Conservation (phyloP, 1,140 invertebrate genomes). For the Aradophagus sp. region DNA sequence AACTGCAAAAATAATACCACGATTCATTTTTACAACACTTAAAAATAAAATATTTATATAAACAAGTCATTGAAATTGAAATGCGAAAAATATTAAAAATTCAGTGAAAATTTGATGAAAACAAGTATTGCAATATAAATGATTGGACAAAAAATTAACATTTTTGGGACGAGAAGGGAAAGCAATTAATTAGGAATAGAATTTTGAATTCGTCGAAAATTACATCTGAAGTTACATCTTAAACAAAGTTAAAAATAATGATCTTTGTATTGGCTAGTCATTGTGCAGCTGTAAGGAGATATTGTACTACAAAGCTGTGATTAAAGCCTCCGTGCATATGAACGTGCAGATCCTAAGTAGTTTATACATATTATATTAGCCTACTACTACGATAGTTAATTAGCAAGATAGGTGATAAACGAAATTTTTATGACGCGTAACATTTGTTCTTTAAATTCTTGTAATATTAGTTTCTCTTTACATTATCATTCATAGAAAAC, state of each 20-base stretch:
- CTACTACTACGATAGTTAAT: slow-evolving; percentile 55
- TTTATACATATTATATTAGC: slow-evolving; percentile 60
- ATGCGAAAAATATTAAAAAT: no score
- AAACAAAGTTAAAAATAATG: slow-evolving; percentile 68
- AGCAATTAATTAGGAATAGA: slow-evolving; percentile 30
- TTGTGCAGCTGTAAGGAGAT: slow-evolving; percentile 70
- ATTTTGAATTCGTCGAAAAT: no score
- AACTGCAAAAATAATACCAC: slow-evolving; percentile 5
- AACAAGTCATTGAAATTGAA: no score
- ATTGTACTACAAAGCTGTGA: slow-evolving; percentile 72
- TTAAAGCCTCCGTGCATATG: slow-evolving; percentile 73
- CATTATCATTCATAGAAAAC: slow-evolving; percentile 22
- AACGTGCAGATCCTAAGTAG: slow-evolving; percentile 68
- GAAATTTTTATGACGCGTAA: slow-evolving; percentile 46
- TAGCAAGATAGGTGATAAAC: slow-evolving; percentile 49
- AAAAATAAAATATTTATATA: no score
- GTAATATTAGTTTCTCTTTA: slow-evolving; percentile 23
- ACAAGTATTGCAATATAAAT: no score
- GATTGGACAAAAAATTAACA: no score
- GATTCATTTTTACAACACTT: no score
- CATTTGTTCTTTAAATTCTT: slow-evolving; percentile 36
- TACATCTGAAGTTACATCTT: slow-evolving; percentile 16
- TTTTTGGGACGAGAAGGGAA: no score
- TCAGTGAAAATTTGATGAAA: no score
- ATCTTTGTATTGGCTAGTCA: slow-evolving; percentile 73